Base-by-base conservation (phyloP, 2,888 invertebrate species). In the Mesorhabditis spiculigera region DNA sequence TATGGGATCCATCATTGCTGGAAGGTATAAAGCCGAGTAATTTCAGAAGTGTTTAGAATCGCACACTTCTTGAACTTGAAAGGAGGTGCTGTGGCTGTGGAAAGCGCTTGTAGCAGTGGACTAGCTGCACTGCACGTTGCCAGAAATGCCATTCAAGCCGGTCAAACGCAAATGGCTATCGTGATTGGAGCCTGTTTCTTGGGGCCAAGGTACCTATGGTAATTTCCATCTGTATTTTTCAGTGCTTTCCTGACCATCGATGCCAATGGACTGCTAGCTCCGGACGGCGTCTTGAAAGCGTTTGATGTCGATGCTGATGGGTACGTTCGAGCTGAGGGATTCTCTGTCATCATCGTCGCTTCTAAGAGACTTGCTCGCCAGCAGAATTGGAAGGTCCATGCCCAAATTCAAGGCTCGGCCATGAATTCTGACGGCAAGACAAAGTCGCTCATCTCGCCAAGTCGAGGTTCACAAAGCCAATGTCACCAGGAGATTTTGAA, bases 41-140 rank as follows among this genome's bases (percentile, higher is more conserved):
- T 43, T 45, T n/a, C 10, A 43, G 13, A 42, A n/a, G 10, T 28
- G 28, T 58, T n/a, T 44, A 90, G 91, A 85, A 90, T 97, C 72
- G 95, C 95, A 0, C 96, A 91, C 88, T 92, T 93, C 67, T 95
- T 95, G 87, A 94, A 96, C 87, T 92, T 96, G 78, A 92, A 90
- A 90, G 90, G 96, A 1, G 96, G 96, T 5, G 94, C 95, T 86
- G 94, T 92, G 87, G 92, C 94, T 50, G 88, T 96, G 65, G 97
- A 97, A 88, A 95, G 96, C 1, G 97, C 96, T 4, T 97, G 97
- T 87, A 95, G 96, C 0, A 95, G 95, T 82, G 93, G 94, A 77
- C 88, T 95, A 86, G 91, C 92, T 86, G 84, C 82, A 16, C 68
- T 83, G 45, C 75, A 78, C 66, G 45, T 78, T 1, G 84, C 85